Base-by-base conservation (phyloP, 2,888 invertebrate species). In the Spilarctia lutea region DNA sequence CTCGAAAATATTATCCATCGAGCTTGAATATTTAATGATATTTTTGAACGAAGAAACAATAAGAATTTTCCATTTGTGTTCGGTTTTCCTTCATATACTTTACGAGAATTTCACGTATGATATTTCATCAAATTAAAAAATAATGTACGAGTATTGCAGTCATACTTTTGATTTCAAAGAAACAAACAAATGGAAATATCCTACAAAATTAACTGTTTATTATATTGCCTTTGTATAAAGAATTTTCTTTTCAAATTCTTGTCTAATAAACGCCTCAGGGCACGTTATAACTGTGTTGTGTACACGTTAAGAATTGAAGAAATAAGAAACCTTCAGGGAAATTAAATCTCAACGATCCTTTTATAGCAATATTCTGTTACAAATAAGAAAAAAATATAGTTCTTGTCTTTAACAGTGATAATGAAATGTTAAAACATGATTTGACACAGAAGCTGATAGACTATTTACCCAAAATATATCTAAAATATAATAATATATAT, bases 301-400 rank as follows among this genome's bases (percentile, higher is more conserved):
- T 80, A 81, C 77, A 80, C 79, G 79, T 77, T 81, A n/a, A 45
- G 75, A 82, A 84, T 81, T 83, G 81, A 81, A 83, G 84, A 82
- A 81, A 81, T 79, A 79, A 79, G 81, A 83, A 87, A 79, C 79
- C 89, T 86, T 81, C 76, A 72, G 88, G 86, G 87, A 88, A 89
- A 89, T 88, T 87, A 87, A 83, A 75, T 78, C 75, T 83, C 75
- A 75, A 80, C 77, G 75, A 84, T 78, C 71, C 71, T 69, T 78
- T 77, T 68, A 69, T 11, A 79, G 77, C 65, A 71, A 79, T 81
- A 75, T 80, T 56, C 69, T 78, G 39, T 75, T 39, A 81, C 75
- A 71, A 67, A 48, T 39, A 72, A 35, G 30, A 16, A 65, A 42
- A 39, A 33, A 27, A 45, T 11, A 30, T 45, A 65, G 65, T 65